Percentiles rank a stretch among this genome's conserved stretches.
phyloP scores from a whole-genome alignment of 1,140 invertebrate genomes.

The Drosophila lini region DNA sequence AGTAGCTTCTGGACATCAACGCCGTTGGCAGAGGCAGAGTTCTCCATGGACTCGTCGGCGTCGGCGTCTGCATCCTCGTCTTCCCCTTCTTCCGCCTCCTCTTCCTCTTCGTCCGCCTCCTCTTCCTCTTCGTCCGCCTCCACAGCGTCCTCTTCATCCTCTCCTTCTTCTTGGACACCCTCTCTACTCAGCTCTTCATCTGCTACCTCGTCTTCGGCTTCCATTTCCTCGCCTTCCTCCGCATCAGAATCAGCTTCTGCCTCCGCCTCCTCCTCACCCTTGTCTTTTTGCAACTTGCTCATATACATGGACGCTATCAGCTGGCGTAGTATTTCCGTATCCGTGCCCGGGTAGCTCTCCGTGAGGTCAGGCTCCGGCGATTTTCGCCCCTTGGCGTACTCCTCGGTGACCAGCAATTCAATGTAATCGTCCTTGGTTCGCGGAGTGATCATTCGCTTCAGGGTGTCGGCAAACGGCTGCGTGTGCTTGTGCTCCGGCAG shows the following conservation, averaged over 20 bases:
- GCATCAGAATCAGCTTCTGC: not conserved
- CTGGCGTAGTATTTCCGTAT: not conserved
- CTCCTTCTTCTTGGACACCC: not conserved
- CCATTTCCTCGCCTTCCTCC: conserved; percentile 7
- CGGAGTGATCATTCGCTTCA: conserved; percentile 76
- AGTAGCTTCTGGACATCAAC: conserved; percentile 53
- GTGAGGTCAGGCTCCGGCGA: conserved; percentile 13
- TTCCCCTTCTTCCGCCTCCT: not conserved
- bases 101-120: not conserved
- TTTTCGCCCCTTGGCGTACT: not conserved
- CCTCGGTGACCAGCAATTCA: conserved; percentile 63
- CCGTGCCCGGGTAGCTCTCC: not conserved
- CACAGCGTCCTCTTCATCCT: not conserved
- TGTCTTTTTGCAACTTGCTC: not conserved
- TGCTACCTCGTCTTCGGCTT: not conserved
- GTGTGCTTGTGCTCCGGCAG: conserved; percentile 82
- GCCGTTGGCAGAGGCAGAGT: conserved; percentile 76
- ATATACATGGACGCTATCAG: not conserved
- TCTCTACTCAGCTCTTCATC: not conserved
- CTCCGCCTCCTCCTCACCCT: conserved; percentile 4
- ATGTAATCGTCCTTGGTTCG: conserved; percentile 58
- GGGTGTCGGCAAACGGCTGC: conserved; percentile 82
- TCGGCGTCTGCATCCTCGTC: not conserved
- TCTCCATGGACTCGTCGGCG: not conserved
- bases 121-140: not conserved